These are phyloP conservation scores for Stenoptilia bipunctidactyla DNA, from an alignment of 2,888 invertebrate species.

Conservation along the genomic window DNA sequence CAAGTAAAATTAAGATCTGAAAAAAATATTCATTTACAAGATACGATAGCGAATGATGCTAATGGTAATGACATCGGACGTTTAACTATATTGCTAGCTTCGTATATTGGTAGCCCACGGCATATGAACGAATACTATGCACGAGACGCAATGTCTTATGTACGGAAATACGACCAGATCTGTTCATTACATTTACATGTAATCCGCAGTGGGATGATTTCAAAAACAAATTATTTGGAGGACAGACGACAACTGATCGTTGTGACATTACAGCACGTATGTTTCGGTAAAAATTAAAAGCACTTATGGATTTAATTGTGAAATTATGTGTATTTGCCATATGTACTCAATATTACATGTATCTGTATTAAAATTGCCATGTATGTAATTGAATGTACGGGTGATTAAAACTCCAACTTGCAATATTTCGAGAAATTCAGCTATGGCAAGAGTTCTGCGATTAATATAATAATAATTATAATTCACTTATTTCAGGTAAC, in stretches of 20 bases:
- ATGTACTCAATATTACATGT: too few relatives aligned
- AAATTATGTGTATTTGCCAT: conserved; percentile 1
- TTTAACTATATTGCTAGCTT: not conserved
- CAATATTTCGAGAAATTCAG: too few relatives aligned
- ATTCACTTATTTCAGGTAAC: too few relatives aligned
- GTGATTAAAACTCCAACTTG: too few relatives aligned
- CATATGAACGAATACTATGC: conserved; percentile 20
- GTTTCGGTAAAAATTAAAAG: conserved; percentile 12
- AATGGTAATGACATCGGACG: not conserved
- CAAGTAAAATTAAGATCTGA: conserved; percentile 3
- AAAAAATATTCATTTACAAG: conserved; percentile 1
- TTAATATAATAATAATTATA: too few relatives aligned
- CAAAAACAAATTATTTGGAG: conserved; percentile 2
- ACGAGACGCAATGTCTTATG: conserved; percentile 10
- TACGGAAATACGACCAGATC: not conserved
- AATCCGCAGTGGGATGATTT: conserved; percentile 13
- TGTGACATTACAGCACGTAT: conserved; percentile 13
- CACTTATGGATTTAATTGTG: conserved; percentile 9
- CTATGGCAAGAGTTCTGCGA: too few relatives aligned
- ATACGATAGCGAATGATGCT: not conserved
- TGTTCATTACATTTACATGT: conserved; percentile 4
- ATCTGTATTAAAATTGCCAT: too few relatives aligned
- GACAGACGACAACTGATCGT: conserved; percentile 10
- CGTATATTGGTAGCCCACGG: conserved; percentile 16
- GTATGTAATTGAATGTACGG: too few relatives aligned